Base-by-base conservation (phyloP, 1,140 invertebrate species). In the Eulimnadia texana region DNA sequence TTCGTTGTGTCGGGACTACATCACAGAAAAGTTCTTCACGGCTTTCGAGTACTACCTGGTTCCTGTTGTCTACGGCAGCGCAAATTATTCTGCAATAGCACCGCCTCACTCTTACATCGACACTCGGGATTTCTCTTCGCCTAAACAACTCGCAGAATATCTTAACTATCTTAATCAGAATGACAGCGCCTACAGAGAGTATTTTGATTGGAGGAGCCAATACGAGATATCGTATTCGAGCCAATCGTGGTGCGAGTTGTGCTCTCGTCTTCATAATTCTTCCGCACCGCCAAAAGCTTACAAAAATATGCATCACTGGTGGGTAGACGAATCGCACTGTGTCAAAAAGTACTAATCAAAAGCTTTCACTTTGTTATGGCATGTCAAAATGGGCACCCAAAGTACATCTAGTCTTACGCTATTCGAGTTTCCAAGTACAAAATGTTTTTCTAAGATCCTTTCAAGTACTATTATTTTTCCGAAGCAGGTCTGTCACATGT, bases 31-130 rank as follows among this genome's bases (percentile, higher is more conserved):
- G 60, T 57, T 73, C 1, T 73, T 63, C 53, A 58, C 47, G 20
- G 24, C 61, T 3, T 61, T 64, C n/a, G 66, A 67, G 20, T 63
- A 68, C 10, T 58, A 63, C 27, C 63, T 84, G 0, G 79, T 88
- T 16, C 85, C 86, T 0, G 74, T 90, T 29, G 80, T 88, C 22
- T 79, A 84, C 73, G 86, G 86, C 1, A 72, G 79, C 0, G 66
- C 66, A 3, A 77, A 78, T 69, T 83, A 78, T 70, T 69, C 70
- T 25, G 72, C 65, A 64, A 64, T 78, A 16, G 74, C 86, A 16
- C 86, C 86, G 0, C 76, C 79, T 0, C 67, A 73, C 60, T 86
- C 84, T 0, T 87, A 79, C 66, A 80, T 85, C 51, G 73, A 84
- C 68, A 77, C 77, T 0, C 69, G 74, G n/a, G 72, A 78, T 60